These are phyloP conservation scores for Atrina japonica DNA, from an alignment of 2,888 invertebrate genomes.

Conservation along the genomic window DNA sequence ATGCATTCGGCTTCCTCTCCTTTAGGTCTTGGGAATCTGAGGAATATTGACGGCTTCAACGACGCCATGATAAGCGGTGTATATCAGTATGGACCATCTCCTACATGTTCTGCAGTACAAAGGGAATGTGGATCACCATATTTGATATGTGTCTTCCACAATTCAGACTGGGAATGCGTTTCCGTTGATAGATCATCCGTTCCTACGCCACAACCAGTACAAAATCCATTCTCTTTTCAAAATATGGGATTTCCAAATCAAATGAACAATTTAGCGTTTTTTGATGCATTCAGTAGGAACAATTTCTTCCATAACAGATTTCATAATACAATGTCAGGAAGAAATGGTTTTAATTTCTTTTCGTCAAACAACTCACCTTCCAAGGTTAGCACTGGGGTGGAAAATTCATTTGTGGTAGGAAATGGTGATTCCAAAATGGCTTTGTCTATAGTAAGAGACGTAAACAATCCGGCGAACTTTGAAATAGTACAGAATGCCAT, in stretches of 20 bases:
- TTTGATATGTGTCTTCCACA: slow-evolving; percentile 46
- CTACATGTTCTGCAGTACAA: slow-evolving; percentile 46
- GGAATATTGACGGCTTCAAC: slow-evolving; percentile 66
- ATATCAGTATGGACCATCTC: slow-evolving; percentile 57
- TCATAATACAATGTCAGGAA: no score
- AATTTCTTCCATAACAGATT: no score
- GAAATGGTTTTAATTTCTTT: no score
- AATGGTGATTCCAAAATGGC: no score
- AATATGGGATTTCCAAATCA: slow-evolving; percentile 1
- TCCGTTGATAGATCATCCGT: slow-evolving; percentile 42
- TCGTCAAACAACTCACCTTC: no score
- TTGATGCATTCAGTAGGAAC: no score
- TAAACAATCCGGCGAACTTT: no score
- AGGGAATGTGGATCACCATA: slow-evolving; percentile 63
- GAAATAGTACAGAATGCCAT: no score
- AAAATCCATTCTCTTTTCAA: neutral
- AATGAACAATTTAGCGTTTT: no score
- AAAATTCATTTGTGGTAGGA: no score
- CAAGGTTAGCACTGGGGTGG: no score
- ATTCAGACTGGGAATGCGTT: slow-evolving; percentile 44
- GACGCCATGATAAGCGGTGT: slow-evolving; percentile 56
- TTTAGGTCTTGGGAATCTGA: slow-evolving; percentile 64
- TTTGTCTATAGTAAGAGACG: no score
- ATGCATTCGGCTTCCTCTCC: slow-evolving; percentile 53
- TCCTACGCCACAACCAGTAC: neutral